These are phyloP conservation scores for Heliconius cydno DNA, from an alignment of 2,888 invertebrate species.

Conservation along the genomic window DNA sequence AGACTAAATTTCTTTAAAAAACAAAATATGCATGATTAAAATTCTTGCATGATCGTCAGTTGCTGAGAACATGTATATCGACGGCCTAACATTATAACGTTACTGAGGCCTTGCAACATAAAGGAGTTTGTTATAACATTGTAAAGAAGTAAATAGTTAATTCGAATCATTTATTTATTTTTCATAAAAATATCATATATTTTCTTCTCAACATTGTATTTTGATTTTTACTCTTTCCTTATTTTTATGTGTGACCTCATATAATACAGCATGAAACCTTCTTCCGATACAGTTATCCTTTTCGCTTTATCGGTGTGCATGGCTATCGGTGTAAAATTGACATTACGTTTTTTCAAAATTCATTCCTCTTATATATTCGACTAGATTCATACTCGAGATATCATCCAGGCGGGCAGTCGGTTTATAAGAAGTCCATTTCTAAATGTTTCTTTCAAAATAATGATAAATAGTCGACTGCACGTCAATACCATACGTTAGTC, in stretches of 20 bases:
- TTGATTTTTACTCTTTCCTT: conserved; percentile 57
- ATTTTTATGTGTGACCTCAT: conserved; percentile 72
- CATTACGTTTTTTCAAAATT: conserved; percentile 60
- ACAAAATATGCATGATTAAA: conserved; percentile 47
- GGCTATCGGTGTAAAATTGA: conserved; percentile 68
- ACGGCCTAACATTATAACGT: conserved; percentile 13
- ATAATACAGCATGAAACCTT: conserved; percentile 75
- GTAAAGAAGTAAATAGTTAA: conserved; percentile 47
- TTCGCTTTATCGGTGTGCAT: conserved; percentile 78
- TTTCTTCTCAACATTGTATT: conserved; percentile 60
- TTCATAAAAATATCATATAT: conserved; percentile 57
- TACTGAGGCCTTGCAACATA: not conserved
- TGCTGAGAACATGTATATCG: conserved; percentile 18
- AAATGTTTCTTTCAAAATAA: conserved; percentile 28
- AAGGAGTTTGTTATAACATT: conserved; percentile 22
- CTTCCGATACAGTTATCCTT: conserved; percentile 58
- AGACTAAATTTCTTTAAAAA: conserved; percentile 48
- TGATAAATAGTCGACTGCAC: conserved; percentile 69
- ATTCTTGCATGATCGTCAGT: conserved; percentile 48
- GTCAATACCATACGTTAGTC: conserved; percentile 64
- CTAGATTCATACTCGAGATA: conserved; percentile 68
- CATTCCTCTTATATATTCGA: conserved; percentile 59
- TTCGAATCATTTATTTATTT: conserved; percentile 54
- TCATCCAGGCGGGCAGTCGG: conserved; percentile 74
- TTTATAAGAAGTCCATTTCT: conserved; percentile 51